Evolutionary conservation across 1,140 invertebrate species (phyloP), one percentile per base, ranked within the genome.

Genomic region (Mizuhopecten yessoensis): DNA sequence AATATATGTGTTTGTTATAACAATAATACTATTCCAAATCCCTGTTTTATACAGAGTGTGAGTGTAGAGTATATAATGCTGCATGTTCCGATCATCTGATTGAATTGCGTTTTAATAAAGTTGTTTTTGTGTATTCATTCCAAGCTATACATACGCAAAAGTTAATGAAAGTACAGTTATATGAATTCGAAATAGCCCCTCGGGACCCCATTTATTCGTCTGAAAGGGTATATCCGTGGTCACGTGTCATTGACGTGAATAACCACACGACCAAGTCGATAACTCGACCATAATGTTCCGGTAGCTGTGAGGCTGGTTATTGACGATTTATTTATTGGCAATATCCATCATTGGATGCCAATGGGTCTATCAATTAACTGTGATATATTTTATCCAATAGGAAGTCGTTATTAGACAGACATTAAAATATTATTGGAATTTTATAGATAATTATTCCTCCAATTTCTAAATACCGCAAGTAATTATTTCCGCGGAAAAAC

Each of bases 331-430:
- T 75, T 75, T 75, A 75, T 75, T 75, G 57, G 57, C 29, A 75
- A 75, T 75, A 75, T 75, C 57, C 2, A 75, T 75, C 57, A 75
- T n/a, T 7, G 57, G 5, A 23, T 29, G 23, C 5, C 29, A 75
- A 29, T n/a, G 57, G 1, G 42, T 17, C 57, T 75, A n/a, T 75
- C 57, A 75, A 75, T 75, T 75, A 75, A 29, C 57, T n/a, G 57
- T 29, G n/a, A 75, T 75, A n/a, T n/a, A 75, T n/a, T 75, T 29
- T 75, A 75, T 75, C n/a, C 57, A 29, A 75, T 29, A 75, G 57
- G 57, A 75, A 75, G n/a, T 75, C 0, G 29, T 75, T n/a, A 75
- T 23, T 75, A 29, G n/a, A 75, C 9, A 5, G 57, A n/a, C n/a
- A 29, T 29, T 29, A 75, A 29, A 29, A 3, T 75, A n/a, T 75